Evolutionary conservation across 2,113 vertebrate species (phyloP), one percentile per base, ranked within the genome.

Genomic region (Orycteropus afer): DNA sequence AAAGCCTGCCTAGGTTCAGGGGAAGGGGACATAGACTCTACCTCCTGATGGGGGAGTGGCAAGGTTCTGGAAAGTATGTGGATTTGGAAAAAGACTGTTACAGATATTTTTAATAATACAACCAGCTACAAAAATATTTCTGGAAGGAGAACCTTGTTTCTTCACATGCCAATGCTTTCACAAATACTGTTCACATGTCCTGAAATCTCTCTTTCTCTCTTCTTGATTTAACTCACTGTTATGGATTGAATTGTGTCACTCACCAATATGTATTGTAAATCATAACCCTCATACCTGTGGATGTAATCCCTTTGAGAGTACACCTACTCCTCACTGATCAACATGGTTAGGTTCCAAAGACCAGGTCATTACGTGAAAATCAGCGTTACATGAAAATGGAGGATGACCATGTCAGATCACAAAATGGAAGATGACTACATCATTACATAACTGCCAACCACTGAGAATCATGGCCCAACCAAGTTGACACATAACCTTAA

Each of bases 71-170:
- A 92, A 94, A 86, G 57, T 12, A 34, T 77, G 23, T 86, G 11
- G 34, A 5, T 5, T 55, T 55, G 65, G 27, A 51, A 91, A 87
- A n/a, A n/a, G n/a, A 84, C 25, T 69, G 49, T 82, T 63, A 34
- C 25, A n/a, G 37, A 65, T 49, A 89, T 57, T 92, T 85, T 94
- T n/a, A 34, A 89, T 90, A 89, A 59, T 59, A 83, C 55, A 84
- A 51, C 85, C 47, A 80, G 57, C 40, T n/a, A 91, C n/a, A 76
- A 40, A 81, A 89, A 65, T 92, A 65, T 94, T 89, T 76, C 78
- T 85, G 69, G 71, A 88, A 23, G 17, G 93, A 90, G 32, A 27
- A 85, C 63, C 51, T 73, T 79, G 55, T 82, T 86, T 45, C 78
- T 89, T 88, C 45, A 81, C 22, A 69, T 40, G 57, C 45, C 23